Conservation (phyloP, 2,888 invertebrate genomes). For the Aphrophora alni region DNA sequence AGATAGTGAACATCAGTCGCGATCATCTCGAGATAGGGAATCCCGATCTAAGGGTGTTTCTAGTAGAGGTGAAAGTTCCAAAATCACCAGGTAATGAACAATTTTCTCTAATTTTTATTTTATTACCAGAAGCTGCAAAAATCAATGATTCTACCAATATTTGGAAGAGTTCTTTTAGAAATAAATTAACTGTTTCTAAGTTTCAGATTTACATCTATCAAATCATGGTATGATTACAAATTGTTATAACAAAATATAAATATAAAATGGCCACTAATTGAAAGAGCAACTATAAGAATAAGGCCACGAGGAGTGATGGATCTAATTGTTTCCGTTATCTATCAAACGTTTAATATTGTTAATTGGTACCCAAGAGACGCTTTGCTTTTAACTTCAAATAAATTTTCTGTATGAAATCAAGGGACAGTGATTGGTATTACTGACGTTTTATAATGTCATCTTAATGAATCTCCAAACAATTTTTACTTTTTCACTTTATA, state of each 20-base stretch:
- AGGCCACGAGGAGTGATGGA: too few relatives aligned
- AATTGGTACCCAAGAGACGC: too few relatives aligned
- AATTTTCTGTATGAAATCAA: too few relatives aligned
- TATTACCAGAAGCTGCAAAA: neutral
- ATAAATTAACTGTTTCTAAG: neutral
- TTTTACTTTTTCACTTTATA: too few relatives aligned
- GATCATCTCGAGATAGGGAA: neutral
- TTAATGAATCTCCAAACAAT: too few relatives aligned
- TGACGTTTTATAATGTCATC: too few relatives aligned
- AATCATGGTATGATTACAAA: neutral
- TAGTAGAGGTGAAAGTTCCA: conserved; percentile 1
- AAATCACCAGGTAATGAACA: neutral
- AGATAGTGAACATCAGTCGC: neutral
- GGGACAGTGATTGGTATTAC: too few relatives aligned
- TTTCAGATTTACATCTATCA: neutral
- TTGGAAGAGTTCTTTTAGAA: neutral
- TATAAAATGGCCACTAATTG: neutral
- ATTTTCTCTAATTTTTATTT: neutral
- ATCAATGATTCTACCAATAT: neutral
- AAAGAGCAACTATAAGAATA: too few relatives aligned
- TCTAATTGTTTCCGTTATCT: too few relatives aligned
- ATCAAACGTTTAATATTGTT: too few relatives aligned
- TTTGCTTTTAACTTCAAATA: too few relatives aligned
- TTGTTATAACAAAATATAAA: neutral
- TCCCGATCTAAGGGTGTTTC: neutral